A percentile compares a stretch with the other conserved stretches of the same genome.
phyloP scores from a whole-genome alignment of 2,888 invertebrate species.

The Carterocephalus palaemon region DNA sequence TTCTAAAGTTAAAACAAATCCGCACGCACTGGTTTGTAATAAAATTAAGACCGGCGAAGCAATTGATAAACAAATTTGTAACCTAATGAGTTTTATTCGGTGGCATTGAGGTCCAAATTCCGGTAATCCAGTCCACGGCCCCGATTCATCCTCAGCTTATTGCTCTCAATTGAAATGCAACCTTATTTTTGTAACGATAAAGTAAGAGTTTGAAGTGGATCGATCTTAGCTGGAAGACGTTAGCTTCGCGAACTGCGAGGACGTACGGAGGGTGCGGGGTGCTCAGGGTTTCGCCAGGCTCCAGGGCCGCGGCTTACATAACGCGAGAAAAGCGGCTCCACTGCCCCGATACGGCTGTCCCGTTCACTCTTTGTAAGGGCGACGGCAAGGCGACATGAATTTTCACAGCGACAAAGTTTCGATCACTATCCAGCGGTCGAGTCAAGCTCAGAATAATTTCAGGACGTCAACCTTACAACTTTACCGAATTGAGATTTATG shows the following conservation, averaged over 20 bases:
- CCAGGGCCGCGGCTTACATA: conserved; percentile 76
- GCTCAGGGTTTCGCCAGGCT: conserved; percentile 50
- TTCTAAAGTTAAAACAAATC: conserved; percentile 53
- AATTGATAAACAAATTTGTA: conserved; percentile 27
- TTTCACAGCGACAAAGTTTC: conserved; percentile 43
- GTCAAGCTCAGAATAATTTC: no score
- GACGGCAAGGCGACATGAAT: conserved; percentile 32
- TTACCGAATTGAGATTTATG: no score
- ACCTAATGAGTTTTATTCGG: conserved; percentile 26
- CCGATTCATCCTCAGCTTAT: conserved; percentile 8
- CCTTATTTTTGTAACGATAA: neutral
- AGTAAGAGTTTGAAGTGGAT: conserved; percentile 7
- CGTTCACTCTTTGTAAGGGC: conserved; percentile 52
- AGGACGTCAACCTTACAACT: no score
- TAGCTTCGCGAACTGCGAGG: conserved; percentile 26
- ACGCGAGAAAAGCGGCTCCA: conserved; percentile 74
- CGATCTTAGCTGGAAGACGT: conserved; percentile 24
- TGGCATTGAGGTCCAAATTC: conserved; percentile 44
- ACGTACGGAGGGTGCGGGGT: conserved; percentile 33
- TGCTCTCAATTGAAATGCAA: neutral
- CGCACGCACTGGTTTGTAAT: conserved; percentile 55
- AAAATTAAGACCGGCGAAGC: conserved; percentile 35
- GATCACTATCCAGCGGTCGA: no score
- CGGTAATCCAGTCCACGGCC: conserved; percentile 44
- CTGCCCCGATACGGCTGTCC: conserved; percentile 55